Evolutionary conservation across 1,140 invertebrate species (phyloP).

Genomic region (Lysiphlebus fabarum): DNA sequence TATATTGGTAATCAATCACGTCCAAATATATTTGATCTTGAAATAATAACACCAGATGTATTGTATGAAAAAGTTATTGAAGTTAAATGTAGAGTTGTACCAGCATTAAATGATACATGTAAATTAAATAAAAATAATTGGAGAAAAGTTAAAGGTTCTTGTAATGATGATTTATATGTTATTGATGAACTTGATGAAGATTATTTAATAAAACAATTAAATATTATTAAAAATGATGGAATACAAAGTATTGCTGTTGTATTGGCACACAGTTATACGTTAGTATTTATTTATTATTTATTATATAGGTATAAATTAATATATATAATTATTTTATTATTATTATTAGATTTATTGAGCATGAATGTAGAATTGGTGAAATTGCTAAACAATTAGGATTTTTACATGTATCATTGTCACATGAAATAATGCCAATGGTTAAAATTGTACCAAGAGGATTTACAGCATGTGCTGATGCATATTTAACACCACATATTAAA

Average conservation of each 20-base stretch:
- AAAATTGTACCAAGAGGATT: constrained; percentile 85
- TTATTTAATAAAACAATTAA: constrained; percentile 63
- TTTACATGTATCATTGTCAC: constrained; percentile 88
- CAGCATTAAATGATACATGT: constrained; percentile 62
- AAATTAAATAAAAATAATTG: constrained; percentile 57
- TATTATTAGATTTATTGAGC: constrained; percentile 77
- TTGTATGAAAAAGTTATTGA: constrained; percentile 90
- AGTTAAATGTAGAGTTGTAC: constrained; percentile 86
- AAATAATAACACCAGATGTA: constrained; percentile 81
- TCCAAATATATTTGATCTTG: constrained; percentile 94
- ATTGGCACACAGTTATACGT: constrained; percentile 93
- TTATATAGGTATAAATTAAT: too few relatives aligned
- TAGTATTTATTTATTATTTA: constrained; percentile 37
- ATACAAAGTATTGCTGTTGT: constrained; percentile 93
- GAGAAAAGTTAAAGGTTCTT: constrained; percentile 63
- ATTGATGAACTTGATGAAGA: constrained; percentile 64
- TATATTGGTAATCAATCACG: constrained; percentile 98
- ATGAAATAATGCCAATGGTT: constrained; percentile 94
- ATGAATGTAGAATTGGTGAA: constrained; percentile 79
- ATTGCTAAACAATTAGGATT: constrained; percentile 86
- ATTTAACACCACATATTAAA: constrained; percentile 93
- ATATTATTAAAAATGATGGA: constrained; percentile 64
- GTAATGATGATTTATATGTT: constrained; percentile 74
- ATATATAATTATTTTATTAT: too few relatives aligned
- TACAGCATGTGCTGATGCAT: constrained; percentile 91